These are phyloP conservation scores for Aplochiton taeniatus DNA, from an alignment of 2,797 vertebrate species.

Conservation along the genomic window DNA sequence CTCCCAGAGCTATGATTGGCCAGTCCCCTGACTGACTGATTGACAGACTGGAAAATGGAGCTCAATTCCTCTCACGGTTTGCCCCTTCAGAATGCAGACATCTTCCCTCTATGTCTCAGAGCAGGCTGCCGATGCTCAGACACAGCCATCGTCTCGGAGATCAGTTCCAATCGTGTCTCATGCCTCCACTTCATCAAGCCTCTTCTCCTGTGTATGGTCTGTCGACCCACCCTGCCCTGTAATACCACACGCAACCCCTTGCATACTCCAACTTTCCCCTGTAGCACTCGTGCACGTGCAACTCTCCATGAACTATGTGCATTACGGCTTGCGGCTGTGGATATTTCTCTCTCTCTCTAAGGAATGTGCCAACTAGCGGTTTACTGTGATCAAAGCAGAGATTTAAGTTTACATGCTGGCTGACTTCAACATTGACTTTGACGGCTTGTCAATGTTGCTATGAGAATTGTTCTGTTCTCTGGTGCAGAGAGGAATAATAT, in stretches of 20 bases:
- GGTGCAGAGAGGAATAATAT: slow-evolving; percentile 36
- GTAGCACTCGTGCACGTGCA: background rate
- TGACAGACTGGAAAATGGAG: slow-evolving; percentile 16
- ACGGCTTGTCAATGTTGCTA: slow-evolving; percentile 10
- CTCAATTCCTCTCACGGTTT: slow-evolving; percentile 41
- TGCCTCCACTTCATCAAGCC: slow-evolving; percentile 28
- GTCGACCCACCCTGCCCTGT: background rate
- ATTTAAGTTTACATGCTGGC: slow-evolving; percentile 23
- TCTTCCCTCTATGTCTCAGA: slow-evolving; percentile 26
- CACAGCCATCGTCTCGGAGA: slow-evolving; percentile 35
- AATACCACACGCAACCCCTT: background rate
- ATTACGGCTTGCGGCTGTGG: background rate
- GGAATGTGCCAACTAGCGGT: slow-evolving; percentile 17
- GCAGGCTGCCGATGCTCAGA: slow-evolving; percentile 23
- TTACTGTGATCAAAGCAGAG: slow-evolving; percentile 35
- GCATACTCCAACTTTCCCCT: background rate
- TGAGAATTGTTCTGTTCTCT: slow-evolving; percentile 12
- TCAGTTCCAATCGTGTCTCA: slow-evolving; percentile 43
- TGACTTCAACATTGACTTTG: too few species aligned
- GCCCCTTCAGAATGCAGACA: slow-evolving; percentile 30
- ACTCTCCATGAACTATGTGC: slow-evolving; percentile 8
- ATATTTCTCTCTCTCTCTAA: background rate
- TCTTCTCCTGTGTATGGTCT: background rate
- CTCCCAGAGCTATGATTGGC: slow-evolving; percentile 37
- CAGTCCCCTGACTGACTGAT: slow-evolving; percentile 37